Base-by-base conservation (phyloP, 2,797 vertebrate species). In the Xiphophorus birchmanni region DNA sequence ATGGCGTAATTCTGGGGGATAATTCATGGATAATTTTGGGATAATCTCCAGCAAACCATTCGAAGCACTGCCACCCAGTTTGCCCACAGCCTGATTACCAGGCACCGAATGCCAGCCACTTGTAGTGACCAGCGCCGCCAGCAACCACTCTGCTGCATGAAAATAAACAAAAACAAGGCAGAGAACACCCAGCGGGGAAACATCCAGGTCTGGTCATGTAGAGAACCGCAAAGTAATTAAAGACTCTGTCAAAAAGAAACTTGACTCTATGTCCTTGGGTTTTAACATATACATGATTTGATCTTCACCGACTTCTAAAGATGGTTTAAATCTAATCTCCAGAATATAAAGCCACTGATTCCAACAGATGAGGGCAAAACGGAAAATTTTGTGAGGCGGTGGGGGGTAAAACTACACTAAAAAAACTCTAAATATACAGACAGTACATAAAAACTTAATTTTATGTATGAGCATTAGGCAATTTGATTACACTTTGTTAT, bases 1-100 rank as follows among this genome's bases (percentile, higher is more conserved):
- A 94, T 89, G 89, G 93, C 77, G 84, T 94, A 94, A 95, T 93
- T 95, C 94, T 84, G 84, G 71, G 90, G 94, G 94, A 94, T 95
- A 95, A 95, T 94, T 95, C 92, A 86, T 94, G 93, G 93, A 94
- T 95, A 92, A 95, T 95, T 94, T 94, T 91, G 92, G 94, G 95
- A 95, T 95, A 95, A 95, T 95, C 95, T 94, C 91, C 93, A 94
- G 89, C 88, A 91, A 94, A 93, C 88, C 92, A 91, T 94, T 94
- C 88, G 87, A 90, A 93, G 87, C 78, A 74, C 88, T 92, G 93
- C 95, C 95, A 95, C 94, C 93, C 93, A 93, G 94, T 94, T 94
- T 93, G 93, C 94, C 92, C 91, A 86, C 89, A 89, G 92, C 91
- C 91, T 95, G 94, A 95, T 95, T 95, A 95, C 87, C 90, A 89